Percentiles rank a stretch among this genome's conserved stretches.
Evolutionary conservation across 2,113 vertebrate species (phyloP).

Genomic region (Vulpes vulpes): DNA sequence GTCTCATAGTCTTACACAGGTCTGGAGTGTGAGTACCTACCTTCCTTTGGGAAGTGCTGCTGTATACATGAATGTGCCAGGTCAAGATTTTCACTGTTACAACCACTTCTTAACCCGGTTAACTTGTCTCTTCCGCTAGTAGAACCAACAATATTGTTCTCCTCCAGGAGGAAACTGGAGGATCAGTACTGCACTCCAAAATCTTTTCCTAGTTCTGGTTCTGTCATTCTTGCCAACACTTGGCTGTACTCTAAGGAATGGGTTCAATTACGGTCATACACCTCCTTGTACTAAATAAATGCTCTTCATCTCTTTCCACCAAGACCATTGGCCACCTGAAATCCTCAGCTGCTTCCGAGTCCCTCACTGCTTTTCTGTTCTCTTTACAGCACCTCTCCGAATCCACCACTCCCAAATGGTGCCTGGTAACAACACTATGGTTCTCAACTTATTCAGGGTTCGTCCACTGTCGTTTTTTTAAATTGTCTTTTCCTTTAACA

Average conservation of each 20-base stretch:
- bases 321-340: background rate
- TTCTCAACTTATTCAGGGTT: background rate
- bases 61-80: fast-evolving
- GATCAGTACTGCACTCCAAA: background rate
- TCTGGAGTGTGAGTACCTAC: background rate
- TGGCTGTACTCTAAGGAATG: background rate
- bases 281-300: background rate
- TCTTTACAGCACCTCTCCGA: background rate
- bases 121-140: background rate
- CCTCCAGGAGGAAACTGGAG: background rate
- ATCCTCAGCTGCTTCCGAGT: background rate
- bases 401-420: background rate
- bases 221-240: background rate
- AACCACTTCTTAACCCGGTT: background rate
- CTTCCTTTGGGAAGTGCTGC: background rate
- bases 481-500: background rate
- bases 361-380: background rate
- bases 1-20: background rate
- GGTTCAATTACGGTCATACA: background rate
- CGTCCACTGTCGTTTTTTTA: background rate
- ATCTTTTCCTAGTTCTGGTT: background rate
- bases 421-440: background rate
- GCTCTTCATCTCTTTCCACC: background rate
- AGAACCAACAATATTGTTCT: background rate
- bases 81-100: no score